Conservation (phyloP, 1,140 invertebrate genomes). For the Metopolophium dirhodum region DNA sequence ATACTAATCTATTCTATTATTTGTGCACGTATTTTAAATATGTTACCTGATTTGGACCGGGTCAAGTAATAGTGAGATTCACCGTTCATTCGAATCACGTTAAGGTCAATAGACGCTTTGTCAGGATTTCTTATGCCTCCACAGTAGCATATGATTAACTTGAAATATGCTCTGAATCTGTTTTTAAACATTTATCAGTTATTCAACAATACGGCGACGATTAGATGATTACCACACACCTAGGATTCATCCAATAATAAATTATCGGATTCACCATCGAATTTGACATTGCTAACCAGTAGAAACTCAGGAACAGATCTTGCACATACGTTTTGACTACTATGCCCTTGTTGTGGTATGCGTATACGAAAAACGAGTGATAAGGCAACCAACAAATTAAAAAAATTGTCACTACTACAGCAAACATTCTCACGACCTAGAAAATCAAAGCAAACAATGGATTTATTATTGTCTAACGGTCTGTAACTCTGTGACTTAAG, state of each 20-base stretch:
- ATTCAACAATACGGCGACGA: not conserved
- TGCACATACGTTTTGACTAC: slow-evolving; percentile 77
- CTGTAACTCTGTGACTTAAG: not conserved
- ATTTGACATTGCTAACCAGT: slow-evolving; percentile 92
- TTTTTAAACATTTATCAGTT: not conserved
- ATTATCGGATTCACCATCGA: slow-evolving; percentile 91
- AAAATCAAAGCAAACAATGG: slow-evolving; percentile 59
- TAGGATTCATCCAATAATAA: slow-evolving; percentile 91
- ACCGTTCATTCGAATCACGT: slow-evolving; percentile 28
- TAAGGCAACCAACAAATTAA: slow-evolving; percentile 90
- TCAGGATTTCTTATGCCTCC: slow-evolving; percentile 27
- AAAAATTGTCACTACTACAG: slow-evolving; percentile 82
- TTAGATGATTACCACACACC: slow-evolving; percentile 64
- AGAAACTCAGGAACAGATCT: slow-evolving; percentile 83
- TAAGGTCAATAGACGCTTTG: slow-evolving; percentile 22
- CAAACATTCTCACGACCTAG: slow-evolving; percentile 87
- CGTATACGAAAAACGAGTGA: slow-evolving; percentile 85
- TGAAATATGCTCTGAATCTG: slow-evolving; percentile 59
- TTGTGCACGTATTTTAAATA: not conserved
- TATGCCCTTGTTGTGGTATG: slow-evolving; percentile 77
- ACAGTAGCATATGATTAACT: slow-evolving; percentile 44
- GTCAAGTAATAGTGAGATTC: slow-evolving; percentile 44
- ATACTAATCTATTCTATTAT: not conserved
- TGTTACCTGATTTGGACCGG: slow-evolving; percentile 45
- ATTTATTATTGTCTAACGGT: not conserved